Conservation (phyloP, 1,140 invertebrate genomes). For the Nebria ingens region DNA sequence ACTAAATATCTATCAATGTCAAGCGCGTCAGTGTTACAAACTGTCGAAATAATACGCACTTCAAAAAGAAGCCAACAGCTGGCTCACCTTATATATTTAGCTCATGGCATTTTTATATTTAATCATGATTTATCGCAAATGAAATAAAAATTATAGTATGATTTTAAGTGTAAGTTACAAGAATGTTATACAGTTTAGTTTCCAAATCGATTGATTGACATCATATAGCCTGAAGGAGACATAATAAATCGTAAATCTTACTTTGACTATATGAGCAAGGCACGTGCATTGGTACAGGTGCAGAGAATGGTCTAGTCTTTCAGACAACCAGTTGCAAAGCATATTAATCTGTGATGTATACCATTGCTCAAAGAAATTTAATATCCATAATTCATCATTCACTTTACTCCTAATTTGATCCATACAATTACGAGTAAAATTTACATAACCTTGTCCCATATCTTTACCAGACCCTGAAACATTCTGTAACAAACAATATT, state of each 20-base stretch:
- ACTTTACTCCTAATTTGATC: conserved; percentile 97
- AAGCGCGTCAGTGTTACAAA: too few relatives aligned
- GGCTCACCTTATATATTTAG: too few relatives aligned
- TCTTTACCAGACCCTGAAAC: conserved; percentile 88
- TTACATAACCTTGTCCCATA: conserved; percentile 94
- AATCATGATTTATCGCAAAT: too few relatives aligned
- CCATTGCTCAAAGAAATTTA: conserved; percentile 97
- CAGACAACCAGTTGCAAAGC: conserved; percentile 90
- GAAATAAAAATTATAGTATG: too few relatives aligned
- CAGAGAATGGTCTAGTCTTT: conserved; percentile 85
- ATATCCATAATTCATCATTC: conserved; percentile 93
- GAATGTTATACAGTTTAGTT: too few relatives aligned
- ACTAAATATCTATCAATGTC: too few relatives aligned
- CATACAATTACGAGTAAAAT: conserved; percentile 93
- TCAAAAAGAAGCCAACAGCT: too few relatives aligned
- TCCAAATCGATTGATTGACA: too few relatives aligned
- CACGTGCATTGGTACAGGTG: conserved; percentile 96
- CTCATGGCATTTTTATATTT: too few relatives aligned
- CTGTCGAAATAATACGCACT: too few relatives aligned
- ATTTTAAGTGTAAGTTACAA: too few relatives aligned
- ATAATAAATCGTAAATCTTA: conserved; percentile 35
- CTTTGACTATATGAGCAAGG: conserved; percentile 91
- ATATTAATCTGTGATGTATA: conserved; percentile 90
- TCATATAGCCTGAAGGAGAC: not conserved
- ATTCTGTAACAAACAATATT: conserved; percentile 44